A percentile compares a stretch with the other conserved stretches of the same genome.
phyloP scores from a whole-genome alignment of 1,140 invertebrate species.

The Idris sp. region DNA sequence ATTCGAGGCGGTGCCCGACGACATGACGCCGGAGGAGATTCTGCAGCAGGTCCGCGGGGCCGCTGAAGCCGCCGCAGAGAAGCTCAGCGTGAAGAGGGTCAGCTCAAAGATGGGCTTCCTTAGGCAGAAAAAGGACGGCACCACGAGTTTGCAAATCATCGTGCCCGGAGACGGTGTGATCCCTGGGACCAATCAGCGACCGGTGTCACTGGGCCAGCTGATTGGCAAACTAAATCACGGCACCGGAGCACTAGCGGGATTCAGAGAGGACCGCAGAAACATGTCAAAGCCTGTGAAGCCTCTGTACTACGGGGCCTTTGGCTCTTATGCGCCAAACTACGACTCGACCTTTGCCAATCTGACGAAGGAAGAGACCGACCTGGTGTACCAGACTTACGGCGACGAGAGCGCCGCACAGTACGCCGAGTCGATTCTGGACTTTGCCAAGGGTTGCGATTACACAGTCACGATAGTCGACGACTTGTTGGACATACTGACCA shows the following conservation, averaged over 20 bases:
- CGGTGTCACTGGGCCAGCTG: slow-evolving; percentile 88
- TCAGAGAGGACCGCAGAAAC: slow-evolving; percentile 93
- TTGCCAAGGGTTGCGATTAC: slow-evolving; percentile 91
- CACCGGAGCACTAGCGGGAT: slow-evolving; percentile 83
- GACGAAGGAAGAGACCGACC: slow-evolving; percentile 94
- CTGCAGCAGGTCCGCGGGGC: slow-evolving; percentile 84
- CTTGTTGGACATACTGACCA: slow-evolving; percentile 88
- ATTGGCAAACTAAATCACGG: slow-evolving; percentile 92
- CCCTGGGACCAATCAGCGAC: slow-evolving; percentile 84
- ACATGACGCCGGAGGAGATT: slow-evolving; percentile 88
- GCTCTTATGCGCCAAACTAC: slow-evolving; percentile 95
- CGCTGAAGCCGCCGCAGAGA: slow-evolving; percentile 83
- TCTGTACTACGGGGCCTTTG: slow-evolving; percentile 95
- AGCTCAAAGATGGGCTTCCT: slow-evolving; percentile 88
- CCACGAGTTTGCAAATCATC: slow-evolving; percentile 92
- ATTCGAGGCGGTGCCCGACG: slow-evolving; percentile 89
- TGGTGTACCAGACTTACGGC: slow-evolving; percentile 94
- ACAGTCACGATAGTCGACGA: slow-evolving; percentile 90
- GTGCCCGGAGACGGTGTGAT: slow-evolving; percentile 87
- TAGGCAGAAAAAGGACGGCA: slow-evolving; percentile 88
- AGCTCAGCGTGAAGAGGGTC: slow-evolving; percentile 80
- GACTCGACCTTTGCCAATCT: slow-evolving; percentile 97
- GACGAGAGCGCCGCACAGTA: slow-evolving; percentile 93
- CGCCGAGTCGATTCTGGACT: slow-evolving; percentile 90
- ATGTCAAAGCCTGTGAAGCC: slow-evolving; percentile 93